Percentiles rank a stretch among this genome's conserved stretches.
These are phyloP conservation scores for Rallus crepitans DNA, from an alignment of 2,797 vertebrate species.

Conservation along the genomic window DNA sequence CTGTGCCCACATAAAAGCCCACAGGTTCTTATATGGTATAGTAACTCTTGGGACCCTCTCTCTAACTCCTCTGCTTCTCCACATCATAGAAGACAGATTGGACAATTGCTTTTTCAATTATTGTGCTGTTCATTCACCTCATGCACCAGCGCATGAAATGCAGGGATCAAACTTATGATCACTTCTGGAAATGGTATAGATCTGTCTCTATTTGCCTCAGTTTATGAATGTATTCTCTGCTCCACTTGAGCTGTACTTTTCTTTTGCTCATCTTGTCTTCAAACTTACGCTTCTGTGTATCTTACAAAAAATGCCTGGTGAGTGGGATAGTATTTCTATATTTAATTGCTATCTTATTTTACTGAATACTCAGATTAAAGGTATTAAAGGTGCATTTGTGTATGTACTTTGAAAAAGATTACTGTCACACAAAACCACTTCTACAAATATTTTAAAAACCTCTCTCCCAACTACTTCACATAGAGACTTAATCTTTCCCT, in stretches of 20 bases:
- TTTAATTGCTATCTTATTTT: background rate
- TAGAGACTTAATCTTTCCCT: background rate
- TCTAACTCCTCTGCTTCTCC: background rate
- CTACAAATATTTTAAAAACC: background rate
- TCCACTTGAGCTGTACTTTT: background rate
- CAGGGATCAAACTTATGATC: background rate
- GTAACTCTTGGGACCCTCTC: background rate
- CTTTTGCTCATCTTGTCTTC: background rate
- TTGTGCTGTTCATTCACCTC: background rate
- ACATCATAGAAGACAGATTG: background rate
- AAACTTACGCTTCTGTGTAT: background rate
- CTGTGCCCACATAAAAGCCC: background rate
- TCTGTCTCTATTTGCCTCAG: background rate
- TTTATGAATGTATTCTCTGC: background rate
- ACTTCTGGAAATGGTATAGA: background rate
- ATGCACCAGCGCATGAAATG: background rate
- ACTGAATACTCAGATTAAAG: background rate
- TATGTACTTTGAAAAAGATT: background rate
- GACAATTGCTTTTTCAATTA: accelerated
- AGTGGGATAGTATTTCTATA: background rate
- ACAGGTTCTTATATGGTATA: background rate
- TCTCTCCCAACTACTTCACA: background rate
- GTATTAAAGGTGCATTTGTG: background rate
- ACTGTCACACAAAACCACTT: accelerated
- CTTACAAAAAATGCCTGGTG: background rate